Evolutionary conservation across 2,888 invertebrate species (phyloP).

Genomic region (Pseudococcus viburni): DNA sequence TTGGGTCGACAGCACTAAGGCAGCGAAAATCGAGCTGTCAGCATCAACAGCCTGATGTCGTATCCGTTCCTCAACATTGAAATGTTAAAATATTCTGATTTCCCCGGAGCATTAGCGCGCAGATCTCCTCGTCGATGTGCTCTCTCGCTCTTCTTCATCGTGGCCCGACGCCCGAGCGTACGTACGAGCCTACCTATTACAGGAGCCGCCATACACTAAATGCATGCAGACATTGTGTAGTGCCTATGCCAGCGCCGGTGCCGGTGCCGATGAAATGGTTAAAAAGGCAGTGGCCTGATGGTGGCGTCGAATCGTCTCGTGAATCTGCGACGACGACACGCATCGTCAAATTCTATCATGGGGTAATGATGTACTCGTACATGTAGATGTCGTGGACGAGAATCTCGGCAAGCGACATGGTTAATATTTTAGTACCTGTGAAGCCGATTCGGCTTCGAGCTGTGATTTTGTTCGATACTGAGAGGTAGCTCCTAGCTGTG

Average conservation of each 20-base stretch:
- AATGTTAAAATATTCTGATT: slow-evolving; percentile 63
- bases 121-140: not conserved
- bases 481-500: not conserved
- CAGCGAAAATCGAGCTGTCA: slow-evolving; percentile 50
- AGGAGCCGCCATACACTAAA: slow-evolving; percentile 21
- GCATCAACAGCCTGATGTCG: slow-evolving; percentile 53
- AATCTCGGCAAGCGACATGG: not conserved
- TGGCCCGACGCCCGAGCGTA: not conserved
- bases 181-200: slow-evolving; percentile 22
- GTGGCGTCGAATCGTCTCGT: slow-evolving; percentile 8
- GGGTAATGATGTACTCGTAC: not conserved
- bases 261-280: not conserved
- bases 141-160: not conserved
- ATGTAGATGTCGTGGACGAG: not conserved
- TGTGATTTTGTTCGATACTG: not conserved
- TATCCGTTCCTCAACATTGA: slow-evolving; percentile 56
- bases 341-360: not conserved
- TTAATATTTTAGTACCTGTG: slow-evolving; percentile 6
- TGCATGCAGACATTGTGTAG: slow-evolving; percentile 39
- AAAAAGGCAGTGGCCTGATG: not conserved
- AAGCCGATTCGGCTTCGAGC: not conserved
- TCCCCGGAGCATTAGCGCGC: slow-evolving; percentile 59
- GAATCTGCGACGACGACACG: not conserved
- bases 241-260: not conserved
- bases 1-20: slow-evolving; percentile 54